Percentiles rank a stretch among this genome's conserved stretches.
These are phyloP conservation scores for Drosophila monieri DNA, from an alignment of 2,888 invertebrate species.

Conservation along the genomic window DNA sequence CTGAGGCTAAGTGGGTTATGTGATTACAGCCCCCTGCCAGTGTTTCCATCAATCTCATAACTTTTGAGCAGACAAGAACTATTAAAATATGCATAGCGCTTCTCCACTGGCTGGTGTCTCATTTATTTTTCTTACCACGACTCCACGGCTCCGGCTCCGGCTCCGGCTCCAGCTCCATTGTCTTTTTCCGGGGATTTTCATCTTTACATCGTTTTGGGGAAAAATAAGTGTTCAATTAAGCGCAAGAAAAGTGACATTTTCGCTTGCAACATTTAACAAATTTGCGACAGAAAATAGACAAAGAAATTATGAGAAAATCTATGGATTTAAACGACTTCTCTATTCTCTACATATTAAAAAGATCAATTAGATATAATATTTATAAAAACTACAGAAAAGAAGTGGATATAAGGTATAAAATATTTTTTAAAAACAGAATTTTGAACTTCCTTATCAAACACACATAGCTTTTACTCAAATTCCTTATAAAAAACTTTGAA, in stretches of 20 bases:
- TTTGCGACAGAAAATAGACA: conserved; percentile 25
- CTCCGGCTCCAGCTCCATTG: conserved; percentile 14
- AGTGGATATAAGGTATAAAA: no score
- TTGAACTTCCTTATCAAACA: no score
- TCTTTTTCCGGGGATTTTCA: conserved; percentile 12
- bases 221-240: conserved; percentile 64
- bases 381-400: no score
- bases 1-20: conserved; percentile 61
- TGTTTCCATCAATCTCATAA: conserved; percentile 24
- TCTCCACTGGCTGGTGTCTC: conserved; percentile 1
- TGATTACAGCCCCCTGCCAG: conserved; percentile 38
- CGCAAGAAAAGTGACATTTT: conserved; percentile 57
- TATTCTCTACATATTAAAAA: neutral
- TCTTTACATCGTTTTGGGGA: conserved; percentile 18
- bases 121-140: neutral
- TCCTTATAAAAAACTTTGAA: no score
- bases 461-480: no score
- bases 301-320: neutral
- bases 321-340: neutral
- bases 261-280: conserved; percentile 61
- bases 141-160: neutral
- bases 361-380: no score
- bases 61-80: conserved; percentile 46
- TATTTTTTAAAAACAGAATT: no score
- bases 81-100: conserved; percentile 52